These are phyloP conservation scores for Limenitis camilla DNA, from an alignment of 2,888 invertebrate genomes.

Conservation along the genomic window DNA sequence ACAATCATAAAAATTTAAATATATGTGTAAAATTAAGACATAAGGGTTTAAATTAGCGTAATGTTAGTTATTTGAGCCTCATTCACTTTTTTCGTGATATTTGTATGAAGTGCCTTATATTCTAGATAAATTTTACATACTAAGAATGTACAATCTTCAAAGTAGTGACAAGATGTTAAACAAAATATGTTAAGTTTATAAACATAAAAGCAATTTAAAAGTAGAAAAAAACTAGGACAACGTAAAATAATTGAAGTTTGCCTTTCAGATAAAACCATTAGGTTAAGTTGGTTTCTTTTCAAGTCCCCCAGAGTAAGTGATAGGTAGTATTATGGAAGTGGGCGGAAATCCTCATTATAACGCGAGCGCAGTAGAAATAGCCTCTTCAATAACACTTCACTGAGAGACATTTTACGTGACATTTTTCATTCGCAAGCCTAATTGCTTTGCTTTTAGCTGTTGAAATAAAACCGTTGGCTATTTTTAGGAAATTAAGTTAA, in stretches of 20 bases:
- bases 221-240: not conserved
- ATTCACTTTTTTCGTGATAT: no score
- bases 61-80: no score
- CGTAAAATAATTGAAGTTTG: slow-evolving; percentile 1
- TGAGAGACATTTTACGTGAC: slow-evolving; percentile 11
- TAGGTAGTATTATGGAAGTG: slow-evolving; percentile 10
- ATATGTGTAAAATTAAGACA: no score
- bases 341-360: slow-evolving; percentile 13
- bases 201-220: no score
- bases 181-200: no score
- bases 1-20: no score
- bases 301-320: slow-evolving; percentile 7
- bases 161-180: no score
- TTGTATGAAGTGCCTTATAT: no score
- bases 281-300: not conserved
- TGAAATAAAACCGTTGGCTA: not conserved
- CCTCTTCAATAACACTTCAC: slow-evolving; percentile 12
- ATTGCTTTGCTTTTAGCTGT: slow-evolving; percentile 11
- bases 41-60: no score
- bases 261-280: slow-evolving; percentile 8
- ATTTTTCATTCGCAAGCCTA: slow-evolving; percentile 11
- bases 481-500: no score
- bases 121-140: no score
- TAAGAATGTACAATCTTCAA: no score
- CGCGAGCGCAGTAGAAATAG: slow-evolving; percentile 10